Evolutionary conservation across 2,113 vertebrate genomes (phyloP).

Genomic region (Scophthalmus maximus): DNA sequence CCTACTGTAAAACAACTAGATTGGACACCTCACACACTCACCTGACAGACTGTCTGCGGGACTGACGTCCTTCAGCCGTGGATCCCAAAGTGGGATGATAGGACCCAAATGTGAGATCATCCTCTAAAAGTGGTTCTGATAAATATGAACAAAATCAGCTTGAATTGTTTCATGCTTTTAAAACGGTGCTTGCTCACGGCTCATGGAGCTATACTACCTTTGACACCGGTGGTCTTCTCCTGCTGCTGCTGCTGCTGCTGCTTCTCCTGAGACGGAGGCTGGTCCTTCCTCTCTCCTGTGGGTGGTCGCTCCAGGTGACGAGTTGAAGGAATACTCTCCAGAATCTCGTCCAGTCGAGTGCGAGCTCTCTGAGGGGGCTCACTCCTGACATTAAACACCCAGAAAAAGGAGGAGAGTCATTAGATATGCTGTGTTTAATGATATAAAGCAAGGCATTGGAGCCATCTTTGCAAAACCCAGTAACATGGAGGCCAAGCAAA

Average conservation of each 20-base stretch:
- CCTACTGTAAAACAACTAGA: not conserved
- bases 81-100: constrained; percentile 87
- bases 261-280: constrained; percentile 64
- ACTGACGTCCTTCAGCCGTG: constrained; percentile 76
- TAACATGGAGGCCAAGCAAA: too few relatives aligned
- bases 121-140: constrained; percentile 61
- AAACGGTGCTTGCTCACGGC: not conserved
- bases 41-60: constrained; percentile 86
- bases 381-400: constrained; percentile 54
- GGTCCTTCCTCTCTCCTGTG: constrained; percentile 77
- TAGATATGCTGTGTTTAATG: not conserved
- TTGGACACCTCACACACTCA: constrained; percentile 53
- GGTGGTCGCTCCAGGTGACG: constrained; percentile 77
- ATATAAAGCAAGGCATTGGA: not conserved
- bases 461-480: not conserved
- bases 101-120: constrained; percentile 86
- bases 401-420: not conserved
- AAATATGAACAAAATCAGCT: not conserved
- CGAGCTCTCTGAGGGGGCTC: constrained; percentile 81
- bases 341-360: constrained; percentile 87
- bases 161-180: not conserved
- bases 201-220: constrained; percentile 54
- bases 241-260: constrained; percentile 17
- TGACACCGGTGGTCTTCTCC: constrained; percentile 60
- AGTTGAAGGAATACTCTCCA: constrained; percentile 81